A percentile compares a stretch with the other conserved stretches of the same genome.
These are phyloP conservation scores for Poecilia velifera DNA, from an alignment of 2,797 vertebrate species.

Conservation along the genomic window DNA sequence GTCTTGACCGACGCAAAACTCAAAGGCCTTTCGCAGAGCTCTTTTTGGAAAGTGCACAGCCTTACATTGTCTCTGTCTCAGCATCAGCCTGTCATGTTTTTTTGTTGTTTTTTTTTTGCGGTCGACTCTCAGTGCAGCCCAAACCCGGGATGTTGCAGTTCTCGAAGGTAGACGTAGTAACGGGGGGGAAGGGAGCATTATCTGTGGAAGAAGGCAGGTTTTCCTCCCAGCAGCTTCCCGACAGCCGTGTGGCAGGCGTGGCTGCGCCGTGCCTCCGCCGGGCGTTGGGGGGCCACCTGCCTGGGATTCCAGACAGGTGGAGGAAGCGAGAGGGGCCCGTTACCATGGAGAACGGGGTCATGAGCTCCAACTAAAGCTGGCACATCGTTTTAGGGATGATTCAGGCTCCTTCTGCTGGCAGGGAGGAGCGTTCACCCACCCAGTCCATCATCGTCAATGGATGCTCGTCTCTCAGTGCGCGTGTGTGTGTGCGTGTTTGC, in stretches of 20 bases:
- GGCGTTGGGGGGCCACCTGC: slow-evolving; percentile 47
- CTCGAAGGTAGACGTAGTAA: slow-evolving; percentile 66
- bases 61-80: slow-evolving; percentile 40
- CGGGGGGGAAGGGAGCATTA: slow-evolving; percentile 15
- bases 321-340: slow-evolving; percentile 52
- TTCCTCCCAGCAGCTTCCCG: slow-evolving; percentile 36
- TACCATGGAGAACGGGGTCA: slow-evolving; percentile 58
- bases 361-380: slow-evolving; percentile 72
- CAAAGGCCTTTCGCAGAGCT: slow-evolving; percentile 1
- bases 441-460: slow-evolving; percentile 71
- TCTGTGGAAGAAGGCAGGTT: slow-evolving; percentile 55
- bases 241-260: slow-evolving; percentile 54
- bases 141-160: slow-evolving; percentile 79
- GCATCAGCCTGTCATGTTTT: slow-evolving; percentile 49
- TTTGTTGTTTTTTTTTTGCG: neutral
- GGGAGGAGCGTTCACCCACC: slow-evolving; percentile 76
- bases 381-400: slow-evolving; percentile 74
- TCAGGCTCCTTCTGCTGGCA: slow-evolving; percentile 82
- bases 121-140: slow-evolving; percentile 68
- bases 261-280: slow-evolving; percentile 74
- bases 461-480: slow-evolving; percentile 60
- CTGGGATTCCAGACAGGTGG: slow-evolving; percentile 41
- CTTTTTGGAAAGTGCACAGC: slow-evolving; percentile 14
- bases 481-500: slow-evolving; percentile 42
- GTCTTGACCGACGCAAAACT: neutral